Conservation (phyloP, 2,888 invertebrate species). For the Reticulitermes lucifugus region DNA sequence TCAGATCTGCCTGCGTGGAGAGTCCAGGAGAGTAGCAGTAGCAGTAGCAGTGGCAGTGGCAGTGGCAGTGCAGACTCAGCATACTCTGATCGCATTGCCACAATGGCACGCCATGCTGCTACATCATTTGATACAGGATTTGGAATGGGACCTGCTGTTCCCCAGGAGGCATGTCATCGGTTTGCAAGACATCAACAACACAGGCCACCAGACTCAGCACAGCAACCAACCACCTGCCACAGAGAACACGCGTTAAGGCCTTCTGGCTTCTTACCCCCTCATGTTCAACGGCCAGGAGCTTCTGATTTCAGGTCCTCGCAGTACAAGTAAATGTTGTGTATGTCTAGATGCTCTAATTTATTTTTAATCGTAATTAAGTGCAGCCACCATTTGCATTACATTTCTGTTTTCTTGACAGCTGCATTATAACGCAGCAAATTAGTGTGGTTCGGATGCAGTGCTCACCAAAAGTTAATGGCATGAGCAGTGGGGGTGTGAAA, state of each 20-base stretch:
- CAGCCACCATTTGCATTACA: too few species aligned
- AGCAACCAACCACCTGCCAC: neutral
- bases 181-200: neutral
- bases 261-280: neutral
- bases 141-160: neutral
- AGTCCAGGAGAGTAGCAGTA: neutral
- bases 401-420: too few species aligned
- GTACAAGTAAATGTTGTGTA: neutral
- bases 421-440: too few species aligned
- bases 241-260: neutral
- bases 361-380: too few species aligned
- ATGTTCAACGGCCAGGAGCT: neutral
- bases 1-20: neutral
- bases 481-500: too few species aligned
- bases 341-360: too few species aligned
- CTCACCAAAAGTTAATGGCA: too few species aligned
- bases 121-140: constrained; percentile 44
- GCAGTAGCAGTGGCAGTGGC: neutral
- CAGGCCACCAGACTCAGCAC: neutral
- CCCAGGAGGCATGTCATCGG: neutral
- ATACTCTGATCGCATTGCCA: constrained; percentile 40
- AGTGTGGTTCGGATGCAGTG: too few species aligned
- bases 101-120: constrained; percentile 45
- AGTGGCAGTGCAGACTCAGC: neutral
- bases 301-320: neutral